Evolutionary conservation across 2,888 invertebrate genomes (phyloP), one percentile per base, ranked within the genome.

Genomic region (Drosophila mercatorum): DNA sequence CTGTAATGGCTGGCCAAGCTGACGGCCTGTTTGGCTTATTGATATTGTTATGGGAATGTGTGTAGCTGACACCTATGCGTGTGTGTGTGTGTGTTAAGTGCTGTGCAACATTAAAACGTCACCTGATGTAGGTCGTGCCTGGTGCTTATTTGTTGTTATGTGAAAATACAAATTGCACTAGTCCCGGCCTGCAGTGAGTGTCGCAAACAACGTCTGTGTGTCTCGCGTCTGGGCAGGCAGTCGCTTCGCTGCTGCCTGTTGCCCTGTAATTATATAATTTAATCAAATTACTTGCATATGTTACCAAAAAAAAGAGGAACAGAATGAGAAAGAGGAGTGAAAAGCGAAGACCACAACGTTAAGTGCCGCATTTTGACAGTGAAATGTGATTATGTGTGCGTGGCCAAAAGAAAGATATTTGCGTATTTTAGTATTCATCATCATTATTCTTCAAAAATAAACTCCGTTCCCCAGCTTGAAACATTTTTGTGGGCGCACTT

Each of bases 141-240:
- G 92, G 94, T 94, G 94, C 94, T 93, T 92, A 92, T 94, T 93
- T 94, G 94, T 93, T 92, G 90, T 91, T 92, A 91, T 92, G 91
- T 91, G 84, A 77, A 69, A 85, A 91, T 93, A 80, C 94, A 94
- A 93, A 94, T 94, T 94, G 94, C 94, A 94, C 94, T 94, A 94
- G 94, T 94, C 94, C 94, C 94, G 94, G 94, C 94, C 94, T 94
- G 94, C 94, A 92, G 82, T 87, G 83, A 82, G 73, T 92, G 92
- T 81, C 91, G 67, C 78, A 76, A 64, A 53, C 89, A 87, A 78
- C 88, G 52, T 53, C 53, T 40, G 51, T 46, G 31, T n/a, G 38
- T 10, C 10, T 53, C n/a, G 43, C 40, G 51, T 52, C 61, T 62
- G 61, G 51, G 38, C 51, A 41, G 22, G 5, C 44, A 26, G 44